Conservation (phyloP, 2,888 invertebrate species). For the Brassicogethes aeneus region DNA sequence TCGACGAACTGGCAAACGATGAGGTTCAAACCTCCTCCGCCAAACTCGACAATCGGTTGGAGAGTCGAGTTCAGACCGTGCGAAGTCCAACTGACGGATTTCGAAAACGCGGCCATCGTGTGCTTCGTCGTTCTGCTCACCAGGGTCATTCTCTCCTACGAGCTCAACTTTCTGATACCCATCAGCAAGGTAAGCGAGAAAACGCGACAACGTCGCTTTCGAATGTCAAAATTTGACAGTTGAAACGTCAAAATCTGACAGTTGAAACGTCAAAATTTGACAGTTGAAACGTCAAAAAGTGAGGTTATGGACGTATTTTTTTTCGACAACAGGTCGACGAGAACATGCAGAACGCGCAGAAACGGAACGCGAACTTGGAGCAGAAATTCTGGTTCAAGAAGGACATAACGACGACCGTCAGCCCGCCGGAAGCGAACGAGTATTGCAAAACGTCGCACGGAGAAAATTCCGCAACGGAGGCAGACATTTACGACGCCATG, state of each 20-base stretch:
- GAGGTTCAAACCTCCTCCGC: constrained; percentile 97
- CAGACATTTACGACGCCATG: constrained; percentile 64
- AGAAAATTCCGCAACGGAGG: constrained; percentile 23
- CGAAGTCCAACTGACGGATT: constrained; percentile 96
- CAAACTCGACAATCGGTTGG: constrained; percentile 96
- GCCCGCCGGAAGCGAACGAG: constrained; percentile 40
- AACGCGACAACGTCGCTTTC: background rate
- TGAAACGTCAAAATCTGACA: too few species aligned
- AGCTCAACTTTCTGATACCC: constrained; percentile 92
- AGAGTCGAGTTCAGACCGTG: constrained; percentile 98
- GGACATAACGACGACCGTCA: constrained; percentile 53
- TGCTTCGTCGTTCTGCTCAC: constrained; percentile 96
- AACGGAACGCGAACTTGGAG: constrained; percentile 72
- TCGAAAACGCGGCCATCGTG: constrained; percentile 98
- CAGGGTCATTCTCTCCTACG: constrained; percentile 91
- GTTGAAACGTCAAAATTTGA: too few species aligned
- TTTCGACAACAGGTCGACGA: constrained; percentile 80
- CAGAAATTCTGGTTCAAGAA: constrained; percentile 92
- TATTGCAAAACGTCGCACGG: constrained; percentile 30
- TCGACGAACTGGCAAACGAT: constrained; percentile 99
- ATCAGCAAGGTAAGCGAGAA: constrained; percentile 65
- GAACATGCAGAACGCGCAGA: constrained; percentile 94
- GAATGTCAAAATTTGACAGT: background rate
- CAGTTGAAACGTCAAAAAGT: too few species aligned
- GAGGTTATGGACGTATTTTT: too few species aligned